phyloP scores from a whole-genome alignment of 2,113 vertebrate species.

The Grus americana region DNA sequence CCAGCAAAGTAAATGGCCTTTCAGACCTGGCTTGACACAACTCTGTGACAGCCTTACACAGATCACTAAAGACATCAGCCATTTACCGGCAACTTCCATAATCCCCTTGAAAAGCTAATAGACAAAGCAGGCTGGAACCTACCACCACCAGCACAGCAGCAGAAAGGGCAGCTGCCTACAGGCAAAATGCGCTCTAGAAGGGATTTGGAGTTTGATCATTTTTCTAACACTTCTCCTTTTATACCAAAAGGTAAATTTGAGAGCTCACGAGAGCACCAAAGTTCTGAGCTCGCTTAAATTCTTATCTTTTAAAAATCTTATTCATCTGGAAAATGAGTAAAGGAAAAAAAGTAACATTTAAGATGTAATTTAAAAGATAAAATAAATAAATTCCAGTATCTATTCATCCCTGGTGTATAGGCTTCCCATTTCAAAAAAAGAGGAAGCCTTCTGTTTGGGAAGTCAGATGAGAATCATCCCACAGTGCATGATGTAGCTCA shows the following conservation, averaged over 20 bases:
- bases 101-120: neutral
- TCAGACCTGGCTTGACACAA: neutral
- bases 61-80: neutral
- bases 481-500: neutral
- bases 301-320: neutral
- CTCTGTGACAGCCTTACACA: neutral
- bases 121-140: neutral
- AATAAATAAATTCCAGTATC: neutral
- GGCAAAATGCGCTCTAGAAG: neutral
- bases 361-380: neutral
- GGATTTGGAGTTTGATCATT: neutral
- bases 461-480: conserved; percentile 38
- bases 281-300: neutral
- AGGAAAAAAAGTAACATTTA: neutral
- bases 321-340: neutral
- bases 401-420: neutral
- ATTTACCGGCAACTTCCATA: neutral
- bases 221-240: neutral
- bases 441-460: neutral
- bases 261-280: neutral
- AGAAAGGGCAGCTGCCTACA: neutral
- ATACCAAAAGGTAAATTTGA: rapidly evolving
- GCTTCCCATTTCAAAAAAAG: neutral
- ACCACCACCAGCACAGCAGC: neutral
- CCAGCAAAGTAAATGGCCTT: neutral